These are phyloP conservation scores for Patagioenas fasciata DNA, from an alignment of 2,113 vertebrate genomes.

Conservation along the genomic window DNA sequence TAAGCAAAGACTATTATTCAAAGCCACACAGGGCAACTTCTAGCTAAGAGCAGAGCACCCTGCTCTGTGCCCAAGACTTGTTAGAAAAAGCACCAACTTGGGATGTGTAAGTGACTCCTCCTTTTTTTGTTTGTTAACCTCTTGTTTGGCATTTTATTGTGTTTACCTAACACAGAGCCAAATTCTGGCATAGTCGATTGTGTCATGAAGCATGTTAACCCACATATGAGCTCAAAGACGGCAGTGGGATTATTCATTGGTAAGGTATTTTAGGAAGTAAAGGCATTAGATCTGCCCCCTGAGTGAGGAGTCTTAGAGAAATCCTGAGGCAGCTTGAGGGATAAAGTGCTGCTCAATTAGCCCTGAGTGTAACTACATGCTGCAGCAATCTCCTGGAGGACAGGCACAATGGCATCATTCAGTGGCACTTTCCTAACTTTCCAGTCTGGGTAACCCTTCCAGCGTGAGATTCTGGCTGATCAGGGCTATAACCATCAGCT, in stretches of 20 bases:
- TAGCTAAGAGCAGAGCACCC: background rate
- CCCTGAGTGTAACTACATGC: background rate
- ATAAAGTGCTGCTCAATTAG: constrained; percentile 59
- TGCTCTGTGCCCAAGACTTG: background rate
- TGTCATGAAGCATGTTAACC: background rate
- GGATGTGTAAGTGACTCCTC: background rate
- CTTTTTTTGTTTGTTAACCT: background rate
- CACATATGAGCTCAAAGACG: constrained; percentile 20
- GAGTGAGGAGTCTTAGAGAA: constrained; percentile 63
- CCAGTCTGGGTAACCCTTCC: background rate
- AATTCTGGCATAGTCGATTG: background rate
- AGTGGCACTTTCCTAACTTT: background rate
- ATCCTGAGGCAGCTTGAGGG: constrained; percentile 59
- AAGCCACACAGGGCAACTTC: background rate
- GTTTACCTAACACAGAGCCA: background rate
- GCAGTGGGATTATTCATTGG: constrained; percentile 45
- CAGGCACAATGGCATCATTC: background rate
- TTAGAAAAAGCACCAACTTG: background rate
- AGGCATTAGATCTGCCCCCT: constrained; percentile 61
- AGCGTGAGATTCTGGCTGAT: background rate
- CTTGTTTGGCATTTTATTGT: background rate
- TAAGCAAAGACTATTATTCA: background rate
- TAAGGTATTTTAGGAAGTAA: constrained; percentile 70
- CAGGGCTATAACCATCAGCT: background rate
- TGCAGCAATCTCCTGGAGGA: background rate